Evolutionary conservation across 1,140 invertebrate genomes (phyloP), one percentile per base, ranked within the genome.

Genomic region (Papilio xuthus): DNA sequence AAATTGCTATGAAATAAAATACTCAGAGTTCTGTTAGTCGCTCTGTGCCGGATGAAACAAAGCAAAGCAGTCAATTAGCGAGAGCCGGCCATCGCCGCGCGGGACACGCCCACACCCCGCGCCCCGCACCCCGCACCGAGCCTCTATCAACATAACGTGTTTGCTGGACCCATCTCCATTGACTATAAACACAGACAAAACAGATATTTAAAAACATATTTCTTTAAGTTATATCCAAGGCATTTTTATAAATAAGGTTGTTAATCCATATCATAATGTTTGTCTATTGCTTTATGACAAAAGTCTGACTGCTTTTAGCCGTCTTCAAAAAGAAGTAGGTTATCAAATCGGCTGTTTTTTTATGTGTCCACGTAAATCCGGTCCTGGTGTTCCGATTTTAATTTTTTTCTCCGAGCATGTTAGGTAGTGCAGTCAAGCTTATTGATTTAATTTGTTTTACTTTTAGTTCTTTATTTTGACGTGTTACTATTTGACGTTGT

Each of bases 101-200:
- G 20, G 53, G 20, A 41, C 32, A 41, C 69, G 73, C 50, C 73
- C 32, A 26, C 50, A 15, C 26, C 73, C 4, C 32, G 4, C 32
- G 18, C 4, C 44, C 15, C 44, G 44, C 4, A 47, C 44, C 50
- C 32, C 32, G 26, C 73, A 26, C 18, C 73, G 18, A 4, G 13
- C 73, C 73, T 75, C 50, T 75, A 75, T 75, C 53, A 75, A 50
- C 53, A 75, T 60, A 75, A 75, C 73, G 53, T 75, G 73, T 75
- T 75, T 26, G 18, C 73, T 53, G 53, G 2, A n/a, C 70, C n/a
- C 28, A 50, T 75, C 18, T 56, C 73, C 73, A 75, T 75, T 75
- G 47, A 15, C 26, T 10, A 26, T 72, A 47, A 2, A 60, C n/a
- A 26, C 47, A 18, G 20, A 4, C 20, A 26, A 3, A 47, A 47